Evolutionary conservation across 2,888 invertebrate genomes (phyloP).

Genomic region (Drosophila ustulata): DNA sequence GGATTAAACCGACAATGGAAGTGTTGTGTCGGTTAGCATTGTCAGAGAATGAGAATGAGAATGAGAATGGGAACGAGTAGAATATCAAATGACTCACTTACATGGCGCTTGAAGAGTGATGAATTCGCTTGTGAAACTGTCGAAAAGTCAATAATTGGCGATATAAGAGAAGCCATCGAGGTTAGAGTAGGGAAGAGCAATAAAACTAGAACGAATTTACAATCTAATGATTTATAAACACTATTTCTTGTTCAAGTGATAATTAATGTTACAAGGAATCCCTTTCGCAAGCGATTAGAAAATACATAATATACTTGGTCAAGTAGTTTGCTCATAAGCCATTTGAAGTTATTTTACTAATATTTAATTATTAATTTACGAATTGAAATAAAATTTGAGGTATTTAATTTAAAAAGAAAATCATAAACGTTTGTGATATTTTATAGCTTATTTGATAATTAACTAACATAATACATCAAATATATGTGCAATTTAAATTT

Average conservation of each 20-base stretch:
- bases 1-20: slow-evolving; percentile 36
- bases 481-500: too few species aligned
- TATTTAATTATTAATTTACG: too few species aligned
- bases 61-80: not conserved
- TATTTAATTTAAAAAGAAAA: too few species aligned
- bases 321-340: not conserved
- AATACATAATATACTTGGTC: not conserved
- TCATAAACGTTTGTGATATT: too few species aligned
- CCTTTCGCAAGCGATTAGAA: not conserved
- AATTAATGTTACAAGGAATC: not conserved
- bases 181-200: not conserved
- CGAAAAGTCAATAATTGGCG: slow-evolving; percentile 12
- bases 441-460: too few species aligned
- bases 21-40: slow-evolving; percentile 1
- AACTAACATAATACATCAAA: too few species aligned
- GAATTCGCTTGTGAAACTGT: slow-evolving; percentile 10
- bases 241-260: not conserved
- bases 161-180: slow-evolving; percentile 3
- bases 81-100: slow-evolving; percentile 18
- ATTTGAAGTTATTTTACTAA: too few species aligned
- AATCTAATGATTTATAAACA: not conserved
- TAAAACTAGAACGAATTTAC: not conserved
- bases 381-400: too few species aligned
- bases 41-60: not conserved
- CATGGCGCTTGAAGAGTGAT: slow-evolving; percentile 2